Conservation (phyloP, 1,140 invertebrate species). For the Trialeurodes vaporariorum region DNA sequence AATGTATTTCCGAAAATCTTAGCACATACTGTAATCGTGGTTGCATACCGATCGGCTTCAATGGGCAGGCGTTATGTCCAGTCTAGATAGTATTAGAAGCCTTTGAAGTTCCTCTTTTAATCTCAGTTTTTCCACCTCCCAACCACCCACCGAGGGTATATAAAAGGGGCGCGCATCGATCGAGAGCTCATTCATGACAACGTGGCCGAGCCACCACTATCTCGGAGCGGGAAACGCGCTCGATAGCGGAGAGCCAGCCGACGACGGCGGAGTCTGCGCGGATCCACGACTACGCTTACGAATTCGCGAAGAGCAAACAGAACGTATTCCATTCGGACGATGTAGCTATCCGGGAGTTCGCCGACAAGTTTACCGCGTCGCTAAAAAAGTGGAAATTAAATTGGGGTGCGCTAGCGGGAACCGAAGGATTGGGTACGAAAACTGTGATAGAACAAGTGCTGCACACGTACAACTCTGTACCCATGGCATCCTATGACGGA, state of each 20-base stretch:
- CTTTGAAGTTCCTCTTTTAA: too few relatives aligned
- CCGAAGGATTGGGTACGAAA: neutral
- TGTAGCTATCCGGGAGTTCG: neutral
- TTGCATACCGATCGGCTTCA: too few relatives aligned
- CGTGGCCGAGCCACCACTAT: neutral
- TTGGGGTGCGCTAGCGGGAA: neutral
- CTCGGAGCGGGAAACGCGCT: neutral
- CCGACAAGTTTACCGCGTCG: neutral
- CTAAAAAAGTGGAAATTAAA: neutral
- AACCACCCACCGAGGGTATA: too few relatives aligned
- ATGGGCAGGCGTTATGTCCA: too few relatives aligned
- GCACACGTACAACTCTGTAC: neutral
- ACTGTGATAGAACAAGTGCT: neutral
- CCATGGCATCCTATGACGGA: neutral
- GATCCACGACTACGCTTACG: neutral
- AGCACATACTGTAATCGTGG: too few relatives aligned
- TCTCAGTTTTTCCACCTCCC: too few relatives aligned
- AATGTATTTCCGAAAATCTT: too few relatives aligned
- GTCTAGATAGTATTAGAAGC: too few relatives aligned
- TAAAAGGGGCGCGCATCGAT: too few relatives aligned
- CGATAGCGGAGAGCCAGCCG: too few relatives aligned
- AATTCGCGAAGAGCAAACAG: neutral
- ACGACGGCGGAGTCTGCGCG: neutral
- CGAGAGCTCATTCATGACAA: too few relatives aligned
- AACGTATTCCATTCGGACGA: neutral